phyloP scores from a whole-genome alignment of 2,797 vertebrate genomes.

The Harpagifer antarcticus region DNA sequence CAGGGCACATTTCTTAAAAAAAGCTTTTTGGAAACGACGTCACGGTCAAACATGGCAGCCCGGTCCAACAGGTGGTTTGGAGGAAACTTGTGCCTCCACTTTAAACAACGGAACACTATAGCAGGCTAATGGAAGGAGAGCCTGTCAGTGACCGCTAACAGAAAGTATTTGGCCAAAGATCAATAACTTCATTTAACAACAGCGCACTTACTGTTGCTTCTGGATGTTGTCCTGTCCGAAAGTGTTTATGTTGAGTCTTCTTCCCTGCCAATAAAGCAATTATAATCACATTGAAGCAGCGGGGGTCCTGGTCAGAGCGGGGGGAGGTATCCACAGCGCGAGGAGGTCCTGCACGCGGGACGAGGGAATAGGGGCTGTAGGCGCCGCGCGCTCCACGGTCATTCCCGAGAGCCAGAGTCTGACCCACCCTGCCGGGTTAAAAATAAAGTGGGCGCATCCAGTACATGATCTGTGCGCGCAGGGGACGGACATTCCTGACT shows the following conservation, averaged over 20 bases:
- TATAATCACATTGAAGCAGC: slow-evolving; percentile 79
- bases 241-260: slow-evolving; percentile 53
- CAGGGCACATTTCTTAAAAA: background rate
- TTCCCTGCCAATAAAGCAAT: slow-evolving; percentile 65
- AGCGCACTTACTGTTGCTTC: slow-evolving; percentile 61
- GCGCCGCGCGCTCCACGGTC: slow-evolving; percentile 72
- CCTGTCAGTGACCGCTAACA: background rate
- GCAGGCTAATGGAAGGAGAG: background rate
- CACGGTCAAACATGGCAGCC: slow-evolving; percentile 2
- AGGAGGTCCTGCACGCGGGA: slow-evolving; percentile 58
- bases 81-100: slow-evolving; percentile 34
- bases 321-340: slow-evolving; percentile 53
- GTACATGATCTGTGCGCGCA: slow-evolving; percentile 75
- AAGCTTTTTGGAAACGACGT: slow-evolving; percentile 2
- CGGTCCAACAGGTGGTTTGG: slow-evolving; percentile 63
- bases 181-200: slow-evolving; percentile 29
- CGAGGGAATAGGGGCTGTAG: slow-evolving; percentile 65
- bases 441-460: slow-evolving; percentile 84
- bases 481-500: slow-evolving; percentile 84
- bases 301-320: slow-evolving; percentile 64
- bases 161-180: slow-evolving; percentile 33
- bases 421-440: slow-evolving; percentile 87
- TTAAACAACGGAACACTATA: slow-evolving; percentile 25
- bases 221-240: slow-evolving; percentile 48
- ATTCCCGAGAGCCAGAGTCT: slow-evolving; percentile 77